A percentile compares a stretch with the other conserved stretches of the same genome.
These are phyloP conservation scores for Drosophila emarginata DNA, from an alignment of 2,888 invertebrate species.

Conservation along the genomic window DNA sequence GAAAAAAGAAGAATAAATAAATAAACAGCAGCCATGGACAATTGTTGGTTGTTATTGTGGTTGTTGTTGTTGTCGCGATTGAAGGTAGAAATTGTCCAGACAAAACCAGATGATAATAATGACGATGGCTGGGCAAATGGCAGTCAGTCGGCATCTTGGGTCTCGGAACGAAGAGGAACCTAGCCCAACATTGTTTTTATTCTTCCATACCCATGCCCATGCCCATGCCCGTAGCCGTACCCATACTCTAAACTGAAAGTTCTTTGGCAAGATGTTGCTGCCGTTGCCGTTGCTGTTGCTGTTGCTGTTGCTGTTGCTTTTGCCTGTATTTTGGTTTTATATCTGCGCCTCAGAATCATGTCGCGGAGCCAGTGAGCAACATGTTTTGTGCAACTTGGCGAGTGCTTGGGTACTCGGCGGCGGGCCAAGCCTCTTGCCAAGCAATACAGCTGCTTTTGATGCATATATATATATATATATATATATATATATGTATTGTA, in stretches of 20 bases:
- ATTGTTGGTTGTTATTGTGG: constrained; percentile 33
- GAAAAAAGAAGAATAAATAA: constrained; percentile 6
- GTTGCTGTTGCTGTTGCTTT: constrained; percentile 31
- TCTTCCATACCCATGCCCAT: constrained; percentile 18
- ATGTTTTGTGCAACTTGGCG: constrained; percentile 65
- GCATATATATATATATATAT: not conserved
- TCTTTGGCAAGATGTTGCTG: constrained; percentile 36
- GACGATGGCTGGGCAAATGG: constrained; percentile 38
- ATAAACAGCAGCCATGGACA: constrained; percentile 27
- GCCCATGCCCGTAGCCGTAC: not conserved
- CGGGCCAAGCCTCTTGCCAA: constrained; percentile 58
- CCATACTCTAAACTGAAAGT: constrained; percentile 27
- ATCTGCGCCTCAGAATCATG: constrained; percentile 73
- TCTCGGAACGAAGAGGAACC: constrained; percentile 37
- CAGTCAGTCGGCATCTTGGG: constrained; percentile 45
- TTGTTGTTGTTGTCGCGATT: constrained; percentile 29
- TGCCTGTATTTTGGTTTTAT: constrained; percentile 48
- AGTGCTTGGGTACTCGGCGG: constrained; percentile 70
- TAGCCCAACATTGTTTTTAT: constrained; percentile 70
- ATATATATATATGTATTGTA: constrained; percentile 45
- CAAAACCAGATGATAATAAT: constrained; percentile 70
- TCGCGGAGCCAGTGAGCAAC: constrained; percentile 75
- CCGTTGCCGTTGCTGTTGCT: constrained; percentile 26
- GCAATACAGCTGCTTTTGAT: constrained; percentile 57
- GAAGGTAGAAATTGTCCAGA: constrained; percentile 46